phyloP scores from a whole-genome alignment of 2,797 vertebrate genomes.

The Alfaro cultratus region DNA sequence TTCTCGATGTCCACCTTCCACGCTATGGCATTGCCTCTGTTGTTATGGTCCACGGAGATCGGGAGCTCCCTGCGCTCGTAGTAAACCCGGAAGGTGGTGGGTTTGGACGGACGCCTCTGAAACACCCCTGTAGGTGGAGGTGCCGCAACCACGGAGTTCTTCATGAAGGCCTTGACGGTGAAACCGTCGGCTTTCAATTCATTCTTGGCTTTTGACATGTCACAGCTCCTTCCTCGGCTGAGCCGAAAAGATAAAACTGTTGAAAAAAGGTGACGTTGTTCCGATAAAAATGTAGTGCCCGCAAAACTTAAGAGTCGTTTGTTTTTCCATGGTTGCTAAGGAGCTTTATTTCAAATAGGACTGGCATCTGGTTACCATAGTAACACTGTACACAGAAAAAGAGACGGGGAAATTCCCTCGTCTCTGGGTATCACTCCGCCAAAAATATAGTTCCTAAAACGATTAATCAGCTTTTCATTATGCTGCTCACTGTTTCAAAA shows the following conservation, averaged over 20 bases:
- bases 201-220: not conserved
- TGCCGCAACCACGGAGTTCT: not conserved
- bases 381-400: not conserved
- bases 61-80: not conserved
- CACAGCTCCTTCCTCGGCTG: not conserved
- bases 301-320: not conserved
- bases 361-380: not conserved
- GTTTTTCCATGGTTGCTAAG: not conserved
- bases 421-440: not conserved
- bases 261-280: not conserved
- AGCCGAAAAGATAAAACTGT: not conserved
- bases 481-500: too few species aligned
- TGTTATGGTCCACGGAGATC: not conserved
- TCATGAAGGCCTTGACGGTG: conserved; percentile 12
- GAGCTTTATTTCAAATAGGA: not conserved
- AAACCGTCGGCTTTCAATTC: not conserved
- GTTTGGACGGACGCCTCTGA: not conserved
- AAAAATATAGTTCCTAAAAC: not conserved
- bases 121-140: not conserved
- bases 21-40: not conserved
- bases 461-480: not conserved
- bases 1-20: conserved; percentile 6
- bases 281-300: not conserved
- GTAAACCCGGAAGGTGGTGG: conserved; percentile 8
- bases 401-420: not conserved